Percentiles rank a stretch among this genome's conserved stretches.
Evolutionary conservation across 2,888 invertebrate genomes (phyloP).

Genomic region (Neoascia interrupta): DNA sequence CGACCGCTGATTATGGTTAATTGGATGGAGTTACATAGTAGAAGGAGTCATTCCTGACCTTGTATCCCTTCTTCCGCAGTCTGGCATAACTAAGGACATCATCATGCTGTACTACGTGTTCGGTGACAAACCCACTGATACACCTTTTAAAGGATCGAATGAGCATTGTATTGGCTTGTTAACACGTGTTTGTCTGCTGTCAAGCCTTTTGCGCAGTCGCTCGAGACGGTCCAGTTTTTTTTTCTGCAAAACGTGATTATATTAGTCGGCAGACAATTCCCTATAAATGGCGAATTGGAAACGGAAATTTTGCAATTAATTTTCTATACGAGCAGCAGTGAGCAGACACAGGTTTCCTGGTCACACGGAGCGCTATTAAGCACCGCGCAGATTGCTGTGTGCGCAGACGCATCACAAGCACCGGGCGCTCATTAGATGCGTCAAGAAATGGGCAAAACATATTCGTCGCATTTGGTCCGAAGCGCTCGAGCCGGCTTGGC

Average conservation of each 20-base stretch:
- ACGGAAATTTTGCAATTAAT: slow-evolving; percentile 62
- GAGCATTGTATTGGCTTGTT: slow-evolving; percentile 51
- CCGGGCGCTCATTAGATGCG: slow-evolving; percentile 58
- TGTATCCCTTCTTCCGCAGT: slow-evolving; percentile 46
- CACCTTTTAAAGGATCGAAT: slow-evolving; percentile 55
- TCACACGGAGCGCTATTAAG: slow-evolving; percentile 40
- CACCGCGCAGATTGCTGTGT: slow-evolving; percentile 21
- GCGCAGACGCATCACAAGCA: slow-evolving; percentile 25
- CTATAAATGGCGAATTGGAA: slow-evolving; percentile 58
- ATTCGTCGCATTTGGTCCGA: slow-evolving; percentile 26
- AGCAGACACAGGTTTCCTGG: slow-evolving; percentile 32
- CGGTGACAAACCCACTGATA: slow-evolving; percentile 18
- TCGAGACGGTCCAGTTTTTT: slow-evolving; percentile 21
- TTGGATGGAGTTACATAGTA: slow-evolving; percentile 32
- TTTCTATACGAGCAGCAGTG: no score
- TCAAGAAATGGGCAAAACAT: slow-evolving; percentile 53
- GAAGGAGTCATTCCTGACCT: slow-evolving; percentile 41
- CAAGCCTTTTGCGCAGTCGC: slow-evolving; percentile 4
- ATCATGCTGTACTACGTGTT: slow-evolving; percentile 20
- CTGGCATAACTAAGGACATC: slow-evolving; percentile 8
- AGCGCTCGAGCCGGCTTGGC: slow-evolving; percentile 12
- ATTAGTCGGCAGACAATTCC: slow-evolving; percentile 46
- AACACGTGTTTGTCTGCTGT: slow-evolving; percentile 36
- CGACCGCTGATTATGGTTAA: slow-evolving; percentile 53
- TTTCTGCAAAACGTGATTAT: no score